Percentiles rank a stretch among this genome's conserved stretches.
These are phyloP conservation scores for Drosophila kepulauana DNA, from an alignment of 1,140 invertebrate species.

Conservation along the genomic window DNA sequence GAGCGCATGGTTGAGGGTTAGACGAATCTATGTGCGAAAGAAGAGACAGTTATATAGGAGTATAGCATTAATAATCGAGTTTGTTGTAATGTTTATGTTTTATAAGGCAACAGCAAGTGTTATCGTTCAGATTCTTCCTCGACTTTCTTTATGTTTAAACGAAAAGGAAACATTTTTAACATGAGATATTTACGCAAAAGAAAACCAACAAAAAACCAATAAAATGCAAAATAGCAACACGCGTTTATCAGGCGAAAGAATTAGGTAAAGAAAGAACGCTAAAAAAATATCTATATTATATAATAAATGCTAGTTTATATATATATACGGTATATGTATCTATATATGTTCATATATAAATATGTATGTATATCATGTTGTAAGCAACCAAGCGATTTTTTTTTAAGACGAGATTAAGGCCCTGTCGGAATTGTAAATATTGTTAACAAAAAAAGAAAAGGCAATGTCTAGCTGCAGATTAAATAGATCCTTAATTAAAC, in stretches of 20 bases:
- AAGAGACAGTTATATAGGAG: neutral
- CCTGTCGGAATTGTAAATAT: conserved; percentile 71
- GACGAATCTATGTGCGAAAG: conserved; percentile 15
- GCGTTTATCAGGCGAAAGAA: conserved; percentile 20
- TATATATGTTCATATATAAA: conserved; percentile 36
- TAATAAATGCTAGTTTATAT: conserved; percentile 41
- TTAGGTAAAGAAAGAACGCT: conserved; percentile 28
- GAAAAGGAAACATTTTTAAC: conserved; percentile 35
- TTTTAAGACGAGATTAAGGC: conserved; percentile 52
- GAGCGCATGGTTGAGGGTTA: conserved; percentile 76
- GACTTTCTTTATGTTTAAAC: conserved; percentile 53
- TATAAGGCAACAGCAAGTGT: conserved; percentile 63
- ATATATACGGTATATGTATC: conserved; percentile 50
- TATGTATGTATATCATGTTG: conserved; percentile 63
- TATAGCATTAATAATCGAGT: conserved; percentile 56
- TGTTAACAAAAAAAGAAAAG: conserved; percentile 61
- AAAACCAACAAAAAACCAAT: conserved; percentile 29
- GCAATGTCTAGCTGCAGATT: conserved; percentile 60
- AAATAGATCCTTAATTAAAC: conserved; percentile 62
- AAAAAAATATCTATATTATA: conserved; percentile 47
- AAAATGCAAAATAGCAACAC: conserved; percentile 23
- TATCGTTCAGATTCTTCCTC: conserved; percentile 64
- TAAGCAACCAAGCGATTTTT: conserved; percentile 65
- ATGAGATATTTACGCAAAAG: conserved; percentile 12
- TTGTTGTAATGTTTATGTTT: conserved; percentile 75